phyloP scores from a whole-genome alignment of 2,888 invertebrate species.

The Eurytoma californica region DNA sequence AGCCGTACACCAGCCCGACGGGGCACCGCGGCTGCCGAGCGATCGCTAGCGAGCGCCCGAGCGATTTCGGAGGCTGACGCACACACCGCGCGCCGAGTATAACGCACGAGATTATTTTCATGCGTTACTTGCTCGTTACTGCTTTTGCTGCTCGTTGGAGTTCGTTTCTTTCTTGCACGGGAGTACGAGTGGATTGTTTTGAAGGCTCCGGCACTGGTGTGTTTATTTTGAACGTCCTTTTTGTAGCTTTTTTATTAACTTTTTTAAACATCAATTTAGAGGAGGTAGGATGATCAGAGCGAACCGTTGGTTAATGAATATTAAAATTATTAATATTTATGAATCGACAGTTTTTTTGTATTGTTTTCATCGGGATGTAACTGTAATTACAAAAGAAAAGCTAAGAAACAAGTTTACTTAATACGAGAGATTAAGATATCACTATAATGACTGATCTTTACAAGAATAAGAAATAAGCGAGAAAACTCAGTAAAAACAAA shows the following conservation, averaged over 20 bases:
- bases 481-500: no score
- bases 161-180: neutral
- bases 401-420: no score
- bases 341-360: no score
- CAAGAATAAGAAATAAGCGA: no score
- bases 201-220: conserved; percentile 9
- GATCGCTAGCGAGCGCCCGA: neutral
- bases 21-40: conserved; percentile 3
- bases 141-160: no score
- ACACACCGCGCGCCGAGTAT: neutral
- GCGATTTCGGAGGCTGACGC: conserved; percentile 5
- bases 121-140: neutral
- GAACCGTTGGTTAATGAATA: no score
- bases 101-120: conserved; percentile 25
- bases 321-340: no score
- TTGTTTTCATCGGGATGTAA: no score
- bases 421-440: no score
- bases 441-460: no score
- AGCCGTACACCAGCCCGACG: conserved; percentile 40
- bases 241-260: neutral
- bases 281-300: neutral
- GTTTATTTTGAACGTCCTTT: neutral
- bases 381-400: no score
- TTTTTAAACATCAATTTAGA: no score
- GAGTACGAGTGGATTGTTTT: conserved; percentile 14